phyloP scores from a whole-genome alignment of 2,797 vertebrate genomes.

The Aphelocoma californica region DNA sequence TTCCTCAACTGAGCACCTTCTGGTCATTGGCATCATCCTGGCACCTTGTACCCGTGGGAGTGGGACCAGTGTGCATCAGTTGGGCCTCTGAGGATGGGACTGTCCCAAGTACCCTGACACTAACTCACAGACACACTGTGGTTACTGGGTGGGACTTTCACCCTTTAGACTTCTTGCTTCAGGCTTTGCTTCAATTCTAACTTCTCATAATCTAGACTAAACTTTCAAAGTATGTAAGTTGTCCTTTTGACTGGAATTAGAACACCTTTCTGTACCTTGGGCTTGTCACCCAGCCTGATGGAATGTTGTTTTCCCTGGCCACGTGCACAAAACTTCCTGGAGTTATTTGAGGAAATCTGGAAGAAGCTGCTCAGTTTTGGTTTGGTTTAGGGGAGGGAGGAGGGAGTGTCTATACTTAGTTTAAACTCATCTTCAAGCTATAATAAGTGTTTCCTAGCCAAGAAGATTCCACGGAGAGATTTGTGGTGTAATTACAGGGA shows the following conservation, averaged over 20 bases:
- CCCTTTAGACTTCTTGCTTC: not conserved
- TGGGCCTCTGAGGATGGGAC: rapidly evolving
- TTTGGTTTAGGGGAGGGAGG: not conserved
- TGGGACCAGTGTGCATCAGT: not conserved
- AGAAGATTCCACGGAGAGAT: not conserved
- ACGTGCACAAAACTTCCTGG: not conserved
- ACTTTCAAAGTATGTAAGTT: not conserved
- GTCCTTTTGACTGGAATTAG: not conserved
- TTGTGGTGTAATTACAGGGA: not conserved
- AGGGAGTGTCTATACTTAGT: not conserved
- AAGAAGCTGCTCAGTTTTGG: not conserved
- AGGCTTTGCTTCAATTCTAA: not conserved
- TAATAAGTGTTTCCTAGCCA: not conserved
- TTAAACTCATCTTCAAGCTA: constrained; percentile 36
- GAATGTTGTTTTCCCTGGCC: not conserved
- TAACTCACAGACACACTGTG: not conserved
- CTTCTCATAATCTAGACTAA: not conserved
- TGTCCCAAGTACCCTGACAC: not conserved
- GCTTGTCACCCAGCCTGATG: not conserved
- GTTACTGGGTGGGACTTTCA: not conserved
- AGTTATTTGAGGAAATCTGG: not conserved
- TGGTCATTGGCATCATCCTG: not conserved
- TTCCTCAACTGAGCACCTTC: not conserved
- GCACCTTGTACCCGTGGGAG: rapidly evolving
- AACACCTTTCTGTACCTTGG: not conserved